Base-by-base conservation (phyloP, 2,113 vertebrate genomes). In the Lanius ludovicianus region DNA sequence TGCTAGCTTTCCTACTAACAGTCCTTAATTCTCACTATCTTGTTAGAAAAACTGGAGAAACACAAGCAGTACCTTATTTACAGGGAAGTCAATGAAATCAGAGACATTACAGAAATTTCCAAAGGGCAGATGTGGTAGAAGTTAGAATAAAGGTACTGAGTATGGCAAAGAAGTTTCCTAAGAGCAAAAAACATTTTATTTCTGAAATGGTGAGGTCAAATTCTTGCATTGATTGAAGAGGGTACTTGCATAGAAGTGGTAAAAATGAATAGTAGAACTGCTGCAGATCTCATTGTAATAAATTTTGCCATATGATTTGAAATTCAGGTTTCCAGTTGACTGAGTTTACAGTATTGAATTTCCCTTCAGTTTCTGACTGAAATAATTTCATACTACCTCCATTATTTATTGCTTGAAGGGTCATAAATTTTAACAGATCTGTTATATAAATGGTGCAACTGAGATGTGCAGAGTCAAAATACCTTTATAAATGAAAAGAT, bases 271-370 rank as follows among this genome's bases (percentile, higher is more conserved):
- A 75, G 68, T 42, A 71, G 60, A 87, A 83, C 44, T 83, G 62
- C 87, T 84, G 53, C 65, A 82, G 37, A 79, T 76, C 44, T 95
- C 49, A 55, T 78, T 92, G 57, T 79, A 93, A 95, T 86, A 94
- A 88, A 91, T 96, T 95, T 87, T 87, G 37, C 62, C 7, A 12
- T 81, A 33, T 37, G 57, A 94, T 96, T 95, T 89, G 76, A 95
- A 94, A 92, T 92, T 71, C 74, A 67, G 28, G 44, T 93, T 95
- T 94, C 64, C 89, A 89, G 56, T 73, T 93, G 65, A 92, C 63
- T 89, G 78, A 76, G n/a, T 84, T 93, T 94, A 75, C 37, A 68
- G 52, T 89, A 92, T 92, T 81, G 83, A 84, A 84, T 94, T 94
- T 95, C 65, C 56, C 35, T 84, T 93, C 81, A 55, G 33, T 75